Evolutionary conservation across 2,113 vertebrate species (phyloP).

Genomic region (sheep (Ovis aries)): ARS-UI_Ramb_v3.0 NC_056055.1:180441501-180442000

Average conservation of each 20-base stretch:
- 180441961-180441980: not conserved
- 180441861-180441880: not conserved
- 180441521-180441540: not conserved
- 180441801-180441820: no score
- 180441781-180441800: not conserved
- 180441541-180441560: not conserved
- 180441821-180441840: not conserved
- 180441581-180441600: not conserved
- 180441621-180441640: not conserved
- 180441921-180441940: not conserved
- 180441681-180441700: not conserved
- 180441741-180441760: not conserved
- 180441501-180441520: not conserved
- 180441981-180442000: not conserved
- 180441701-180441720: not conserved
- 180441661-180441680: not conserved
- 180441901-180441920: not conserved
- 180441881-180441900: constrained; percentile 25
- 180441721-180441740: not conserved
- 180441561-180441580: not conserved
- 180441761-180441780: not conserved
- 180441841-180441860: not conserved
- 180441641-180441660: not conserved
- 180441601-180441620: not conserved
- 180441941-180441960: not conserved